Evolutionary conservation across 2,113 vertebrate species (phyloP).

Genomic region (Caracal caracal): DNA sequence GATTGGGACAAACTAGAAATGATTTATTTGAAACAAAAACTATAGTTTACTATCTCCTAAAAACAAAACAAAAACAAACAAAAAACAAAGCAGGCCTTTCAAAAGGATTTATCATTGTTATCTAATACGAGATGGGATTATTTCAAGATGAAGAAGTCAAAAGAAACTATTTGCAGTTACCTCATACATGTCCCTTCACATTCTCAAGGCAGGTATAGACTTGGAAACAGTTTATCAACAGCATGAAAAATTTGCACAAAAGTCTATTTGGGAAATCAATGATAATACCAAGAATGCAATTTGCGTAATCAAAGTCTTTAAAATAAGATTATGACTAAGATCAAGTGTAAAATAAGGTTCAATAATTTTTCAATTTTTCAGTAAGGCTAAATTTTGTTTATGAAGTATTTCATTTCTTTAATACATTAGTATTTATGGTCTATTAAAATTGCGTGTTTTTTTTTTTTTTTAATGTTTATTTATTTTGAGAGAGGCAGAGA

Average conservation of each 20-base stretch:
- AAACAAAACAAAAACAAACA: not conserved
- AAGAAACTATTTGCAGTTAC: slow-evolving; percentile 11
- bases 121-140: not conserved
- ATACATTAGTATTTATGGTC: not conserved
- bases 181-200: not conserved
- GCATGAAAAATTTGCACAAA: not conserved
- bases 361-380: not conserved
- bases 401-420: not conserved
- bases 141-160: slow-evolving; percentile 11
- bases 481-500: too few species aligned
- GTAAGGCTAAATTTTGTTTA: not conserved
- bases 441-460: not conserved
- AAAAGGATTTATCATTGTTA: not conserved
- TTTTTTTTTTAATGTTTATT: too few species aligned
- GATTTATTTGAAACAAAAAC: not conserved
- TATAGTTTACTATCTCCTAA: not conserved
- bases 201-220: not conserved
- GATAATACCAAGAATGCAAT: not conserved
- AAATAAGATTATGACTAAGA: not conserved
- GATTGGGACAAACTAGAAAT: not conserved
- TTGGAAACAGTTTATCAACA: not conserved
- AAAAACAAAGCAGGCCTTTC: not conserved
- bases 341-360: not conserved
- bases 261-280: not conserved
- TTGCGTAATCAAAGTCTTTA: not conserved